These are phyloP conservation scores for Alosa alosa DNA, from an alignment of 2,113 vertebrate species.

Conservation along the genomic window DNA sequence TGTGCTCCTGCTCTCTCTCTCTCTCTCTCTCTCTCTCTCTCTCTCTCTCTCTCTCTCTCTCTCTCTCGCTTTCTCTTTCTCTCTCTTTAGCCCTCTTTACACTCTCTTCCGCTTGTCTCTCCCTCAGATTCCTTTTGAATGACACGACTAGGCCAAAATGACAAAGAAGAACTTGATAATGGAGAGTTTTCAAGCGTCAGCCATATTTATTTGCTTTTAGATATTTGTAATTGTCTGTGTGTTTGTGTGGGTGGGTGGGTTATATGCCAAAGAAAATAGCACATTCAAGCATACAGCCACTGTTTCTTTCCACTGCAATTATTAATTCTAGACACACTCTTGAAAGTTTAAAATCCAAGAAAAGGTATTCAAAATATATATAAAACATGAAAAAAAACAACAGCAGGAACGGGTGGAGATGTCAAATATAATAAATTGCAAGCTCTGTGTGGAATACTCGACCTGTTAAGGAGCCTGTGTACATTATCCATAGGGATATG, in stretches of 20 bases:
- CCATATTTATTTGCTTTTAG: slow-evolving; percentile 17
- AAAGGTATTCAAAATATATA: neutral
- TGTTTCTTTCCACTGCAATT: neutral
- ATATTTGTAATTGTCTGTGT: slow-evolving; percentile 64
- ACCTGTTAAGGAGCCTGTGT: slow-evolving; percentile 71
- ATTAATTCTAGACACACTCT: neutral
- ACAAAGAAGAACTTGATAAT: slow-evolving; percentile 10
- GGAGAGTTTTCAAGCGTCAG: neutral
- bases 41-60: slow-evolving; percentile 12
- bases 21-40: slow-evolving; percentile 28
- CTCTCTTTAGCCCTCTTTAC: neutral
- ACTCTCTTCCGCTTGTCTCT: neutral
- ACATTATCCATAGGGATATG: slow-evolving; percentile 68
- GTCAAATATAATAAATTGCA: slow-evolving; percentile 75
- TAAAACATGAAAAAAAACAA: neutral
- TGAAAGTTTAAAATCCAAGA: neutral
- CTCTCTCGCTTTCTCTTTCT: neutral
- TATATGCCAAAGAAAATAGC: neutral
- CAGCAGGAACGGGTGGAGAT: slow-evolving; percentile 30
- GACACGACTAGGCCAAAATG: slow-evolving; percentile 13
- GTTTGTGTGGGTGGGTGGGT: neutral
- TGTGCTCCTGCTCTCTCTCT: slow-evolving; percentile 24
- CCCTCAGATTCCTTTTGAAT: slow-evolving; percentile 21
- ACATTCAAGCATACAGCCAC: neutral
- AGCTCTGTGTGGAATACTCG: slow-evolving; percentile 65